Percentiles rank a stretch among this genome's conserved stretches.
Conservation (phyloP, 1,140 invertebrate genomes). For the Brachystomella parvula region DNA sequence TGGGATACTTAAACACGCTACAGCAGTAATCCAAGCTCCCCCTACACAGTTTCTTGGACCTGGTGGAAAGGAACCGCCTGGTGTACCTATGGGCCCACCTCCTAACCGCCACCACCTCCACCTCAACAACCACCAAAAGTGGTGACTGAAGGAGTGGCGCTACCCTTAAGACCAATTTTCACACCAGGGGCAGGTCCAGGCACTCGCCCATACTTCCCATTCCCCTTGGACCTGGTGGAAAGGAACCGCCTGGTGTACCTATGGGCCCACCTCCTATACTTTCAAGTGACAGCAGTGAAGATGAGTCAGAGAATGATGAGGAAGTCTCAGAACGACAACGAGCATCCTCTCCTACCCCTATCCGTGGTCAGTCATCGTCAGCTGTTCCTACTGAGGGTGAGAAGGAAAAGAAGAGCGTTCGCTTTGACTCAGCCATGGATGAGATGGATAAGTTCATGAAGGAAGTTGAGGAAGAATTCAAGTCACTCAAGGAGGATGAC, state of each 20-base stretch:
- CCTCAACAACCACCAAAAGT: conserved; percentile 18
- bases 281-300: conserved; percentile 44
- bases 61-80: conserved; percentile 59
- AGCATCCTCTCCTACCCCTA: too few relatives aligned
- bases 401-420: conserved; percentile 13
- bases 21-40: conserved; percentile 38
- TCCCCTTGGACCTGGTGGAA: conserved; percentile 33
- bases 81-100: conserved; percentile 76
- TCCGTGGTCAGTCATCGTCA: too few relatives aligned
- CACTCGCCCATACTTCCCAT: background rate
- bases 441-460: conserved; percentile 72
- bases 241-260: conserved; percentile 77
- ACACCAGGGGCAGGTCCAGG: background rate
- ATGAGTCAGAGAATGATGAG: conserved; percentile 39
- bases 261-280: conserved; percentile 66
- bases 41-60: background rate
- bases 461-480: conserved; percentile 48
- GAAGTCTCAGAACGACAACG: too few relatives aligned
- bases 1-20: conserved; percentile 62
- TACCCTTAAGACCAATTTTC: conserved; percentile 22
- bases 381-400: too few relatives aligned
- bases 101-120: conserved; percentile 48
- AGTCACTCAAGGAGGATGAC: conserved; percentile 38
- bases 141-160: conserved; percentile 22
- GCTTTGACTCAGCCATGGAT: conserved; percentile 41